Evolutionary conservation across 2,888 invertebrate genomes (phyloP), one percentile per base, ranked within the genome.

Genomic region (Pachymerium ferrugineum): DNA sequence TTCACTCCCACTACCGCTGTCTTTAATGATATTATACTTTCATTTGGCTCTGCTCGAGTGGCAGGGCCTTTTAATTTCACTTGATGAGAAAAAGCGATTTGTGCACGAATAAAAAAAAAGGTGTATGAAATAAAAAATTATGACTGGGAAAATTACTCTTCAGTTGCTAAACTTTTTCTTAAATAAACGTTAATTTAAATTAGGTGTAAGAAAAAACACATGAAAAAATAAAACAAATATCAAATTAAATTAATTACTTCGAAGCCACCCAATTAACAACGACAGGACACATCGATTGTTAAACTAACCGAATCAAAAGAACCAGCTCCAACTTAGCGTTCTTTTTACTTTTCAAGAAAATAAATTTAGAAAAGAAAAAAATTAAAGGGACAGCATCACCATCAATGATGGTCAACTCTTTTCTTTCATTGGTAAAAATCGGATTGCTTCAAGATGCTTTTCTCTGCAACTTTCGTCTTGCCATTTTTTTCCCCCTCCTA

Each of bases 21-120:
- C 19, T 54, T 54, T 54, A 54, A 54, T 54, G 47, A 54, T 54
- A 54, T 54, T 54, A 54, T 54, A 19, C 47, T 54, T 54, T 54
- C 47, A 54, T 54, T 54, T 16, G 47, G 16, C 47, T 54, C 19
- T 16, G 22, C 47, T 54, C 47, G 16, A 16, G 47, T 54, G 47
- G 47, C 47, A 54, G 19, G 16, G 4, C 47, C 19, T 19, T 54
- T 54, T 54, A 54, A 54, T 54, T 54, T 54, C 16, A 5, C 19
- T 54, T 54, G 47, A 54, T 54, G 47, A 47, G 47, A 47, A 47
- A 47, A 47, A 47, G 19, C n/a, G n/a, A n/a, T n/a, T n/a, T n/a
- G 47, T 47, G 47, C 6, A n/a, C n/a, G 12, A 47, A 47, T 8
- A 33, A 33, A 33, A 33, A 33, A 33, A 33, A 33, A 33, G 12